Percentiles rank a stretch among this genome's conserved stretches.
Evolutionary conservation across 1,140 invertebrate species (phyloP).

Genomic region (Penaeus japonicus): DNA sequence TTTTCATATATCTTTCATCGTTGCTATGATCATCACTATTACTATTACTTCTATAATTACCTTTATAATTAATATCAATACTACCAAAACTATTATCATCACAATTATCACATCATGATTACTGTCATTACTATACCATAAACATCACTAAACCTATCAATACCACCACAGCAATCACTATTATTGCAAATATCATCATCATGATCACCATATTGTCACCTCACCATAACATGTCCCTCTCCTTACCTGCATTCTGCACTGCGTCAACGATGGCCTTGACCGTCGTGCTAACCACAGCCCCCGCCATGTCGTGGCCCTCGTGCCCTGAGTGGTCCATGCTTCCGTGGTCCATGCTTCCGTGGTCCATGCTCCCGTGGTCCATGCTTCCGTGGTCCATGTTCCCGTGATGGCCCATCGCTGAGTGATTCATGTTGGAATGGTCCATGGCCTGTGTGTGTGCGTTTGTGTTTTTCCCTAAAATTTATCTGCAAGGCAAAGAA

Average conservation of each 20-base stretch:
- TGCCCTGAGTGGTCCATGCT: conserved; percentile 19
- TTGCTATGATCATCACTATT: not conserved
- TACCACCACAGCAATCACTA: too few relatives aligned
- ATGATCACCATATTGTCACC: too few relatives aligned
- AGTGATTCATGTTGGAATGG: not conserved
- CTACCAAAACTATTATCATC: not conserved
- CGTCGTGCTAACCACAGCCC: conserved; percentile 9
- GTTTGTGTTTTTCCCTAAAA: too few relatives aligned
- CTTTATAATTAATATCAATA: not conserved
- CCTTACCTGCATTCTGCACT: not conserved
- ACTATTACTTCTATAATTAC: not conserved
- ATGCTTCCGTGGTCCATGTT: not conserved
- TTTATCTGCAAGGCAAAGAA: too few relatives aligned
- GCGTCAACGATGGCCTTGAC: not conserved
- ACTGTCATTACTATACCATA: too few relatives aligned
- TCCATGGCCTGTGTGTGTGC: not conserved
- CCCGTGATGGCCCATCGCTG: not conserved
- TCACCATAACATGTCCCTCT: not conserved
- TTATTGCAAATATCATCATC: too few relatives aligned
- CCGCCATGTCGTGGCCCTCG: conserved; percentile 14
- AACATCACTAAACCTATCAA: too few relatives aligned
- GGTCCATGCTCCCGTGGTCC: conserved; percentile 18
- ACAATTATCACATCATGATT: not conserved
- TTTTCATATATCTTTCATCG: not conserved
- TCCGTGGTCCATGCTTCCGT: conserved; percentile 22